phyloP scores from a whole-genome alignment of 2,888 invertebrate species.

The Epinotia brunnichana region DNA sequence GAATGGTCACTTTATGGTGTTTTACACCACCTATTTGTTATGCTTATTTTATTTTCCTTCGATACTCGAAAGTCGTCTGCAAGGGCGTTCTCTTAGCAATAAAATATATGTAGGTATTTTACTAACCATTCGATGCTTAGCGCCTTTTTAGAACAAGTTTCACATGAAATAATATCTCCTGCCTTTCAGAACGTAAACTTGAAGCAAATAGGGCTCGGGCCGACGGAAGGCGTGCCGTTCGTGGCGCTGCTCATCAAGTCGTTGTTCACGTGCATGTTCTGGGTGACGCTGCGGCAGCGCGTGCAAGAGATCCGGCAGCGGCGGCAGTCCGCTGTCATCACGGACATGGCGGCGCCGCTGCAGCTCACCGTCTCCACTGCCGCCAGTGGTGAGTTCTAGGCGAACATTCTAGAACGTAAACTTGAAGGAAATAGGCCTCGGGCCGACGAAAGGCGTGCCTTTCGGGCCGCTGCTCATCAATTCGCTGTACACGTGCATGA shows the following conservation, averaged over 20 bases:
- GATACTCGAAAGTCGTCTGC: not conserved
- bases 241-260: constrained; percentile 92
- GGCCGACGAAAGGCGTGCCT: constrained; percentile 86
- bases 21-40: not conserved
- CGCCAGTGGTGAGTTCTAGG: constrained; percentile 78
- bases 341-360: constrained; percentile 91
- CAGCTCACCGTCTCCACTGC: constrained; percentile 90
- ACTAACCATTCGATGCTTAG: not conserved
- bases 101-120: not conserved
- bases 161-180: not conserved
- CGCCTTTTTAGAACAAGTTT: too few species aligned
- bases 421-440: constrained; percentile 91
- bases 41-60: not conserved
- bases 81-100: not conserved
- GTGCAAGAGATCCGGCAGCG: constrained; percentile 90
- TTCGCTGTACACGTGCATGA: constrained; percentile 95
- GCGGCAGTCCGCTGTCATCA: constrained; percentile 86
- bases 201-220: constrained; percentile 91
- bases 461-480: constrained; percentile 91
- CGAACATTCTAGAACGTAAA: constrained; percentile 84
- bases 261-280: constrained; percentile 95
- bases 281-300: constrained; percentile 96
- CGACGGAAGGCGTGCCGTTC: constrained; percentile 86
- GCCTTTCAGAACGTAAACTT: constrained; percentile 86
- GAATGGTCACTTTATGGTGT: too few species aligned